A percentile compares a stretch with the other conserved stretches of the same genome.
Evolutionary conservation across 35 echinoderm and acorn worm genomes (phyloP).

Genomic region (Amphiura filiformis): DNA sequence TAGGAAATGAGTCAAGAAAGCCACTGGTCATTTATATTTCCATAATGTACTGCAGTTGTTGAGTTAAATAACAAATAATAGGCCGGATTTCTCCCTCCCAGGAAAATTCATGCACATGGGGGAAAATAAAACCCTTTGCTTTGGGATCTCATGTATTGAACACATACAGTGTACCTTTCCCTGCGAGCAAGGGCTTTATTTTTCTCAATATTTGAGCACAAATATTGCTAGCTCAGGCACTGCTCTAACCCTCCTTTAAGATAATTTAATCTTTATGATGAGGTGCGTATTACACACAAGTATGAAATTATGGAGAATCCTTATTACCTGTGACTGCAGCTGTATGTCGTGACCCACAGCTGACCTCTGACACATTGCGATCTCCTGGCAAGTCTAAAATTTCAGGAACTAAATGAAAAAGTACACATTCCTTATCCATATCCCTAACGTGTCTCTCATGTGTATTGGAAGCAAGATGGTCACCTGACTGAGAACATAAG

Average conservation of each 20-base stretch:
- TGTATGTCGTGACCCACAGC: conserved; percentile 91
- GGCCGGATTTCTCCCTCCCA: too few species aligned
- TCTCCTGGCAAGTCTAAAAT: conserved; percentile 27
- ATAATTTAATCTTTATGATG: background rate
- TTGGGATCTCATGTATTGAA: too few species aligned
- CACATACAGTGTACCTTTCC: too few species aligned
- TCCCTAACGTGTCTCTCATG: background rate
- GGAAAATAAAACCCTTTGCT: too few species aligned
- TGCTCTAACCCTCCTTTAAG: background rate
- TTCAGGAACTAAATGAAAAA: conserved; percentile 35
- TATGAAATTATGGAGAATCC: background rate
- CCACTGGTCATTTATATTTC: too few species aligned
- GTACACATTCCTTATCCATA: background rate
- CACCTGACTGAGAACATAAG: too few species aligned
- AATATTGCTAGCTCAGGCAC: too few species aligned
- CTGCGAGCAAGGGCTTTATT: background rate
- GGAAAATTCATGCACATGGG: too few species aligned
- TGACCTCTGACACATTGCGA: conserved; percentile 51
- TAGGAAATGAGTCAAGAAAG: too few species aligned
- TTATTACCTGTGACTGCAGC: conserved; percentile 62
- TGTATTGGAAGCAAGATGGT: background rate
- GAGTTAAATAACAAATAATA: too few species aligned
- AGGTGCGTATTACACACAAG: background rate
- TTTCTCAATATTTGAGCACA: too few species aligned
- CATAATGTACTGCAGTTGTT: too few species aligned